Percentiles rank a stretch among this genome's conserved stretches.
phyloP scores from a whole-genome alignment of 2,797 vertebrate species.

The Bovichtus variegatus region DNA sequence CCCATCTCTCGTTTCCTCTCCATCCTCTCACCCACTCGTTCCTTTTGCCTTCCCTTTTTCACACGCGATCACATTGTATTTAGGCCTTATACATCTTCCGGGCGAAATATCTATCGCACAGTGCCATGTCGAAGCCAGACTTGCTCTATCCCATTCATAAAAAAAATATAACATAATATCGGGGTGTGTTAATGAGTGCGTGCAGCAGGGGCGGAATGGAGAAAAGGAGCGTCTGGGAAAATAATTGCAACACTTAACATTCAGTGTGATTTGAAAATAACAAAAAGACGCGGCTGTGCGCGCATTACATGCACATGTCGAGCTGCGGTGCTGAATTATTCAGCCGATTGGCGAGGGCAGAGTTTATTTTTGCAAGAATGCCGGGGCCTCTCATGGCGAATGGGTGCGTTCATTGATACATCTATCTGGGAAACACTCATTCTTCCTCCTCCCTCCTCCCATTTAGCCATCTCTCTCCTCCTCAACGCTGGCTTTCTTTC shows the following conservation, averaged over 20 bases:
- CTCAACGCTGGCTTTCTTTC: slow-evolving; percentile 51
- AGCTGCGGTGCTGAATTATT: slow-evolving; percentile 66
- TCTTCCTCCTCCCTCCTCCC: slow-evolving; percentile 73
- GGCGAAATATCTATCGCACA: slow-evolving; percentile 33
- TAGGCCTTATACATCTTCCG: slow-evolving; percentile 44
- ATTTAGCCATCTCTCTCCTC: slow-evolving; percentile 61
- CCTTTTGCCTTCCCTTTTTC: slow-evolving; percentile 45
- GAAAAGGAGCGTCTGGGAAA: slow-evolving; percentile 62
- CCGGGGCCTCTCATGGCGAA: slow-evolving; percentile 82
- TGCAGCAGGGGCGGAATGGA: slow-evolving; percentile 75
- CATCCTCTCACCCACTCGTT: slow-evolving; percentile 83
- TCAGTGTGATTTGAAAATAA: slow-evolving; percentile 21
- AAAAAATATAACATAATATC: slow-evolving; percentile 76
- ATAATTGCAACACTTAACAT: slow-evolving; percentile 56
- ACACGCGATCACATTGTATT: slow-evolving; percentile 64
- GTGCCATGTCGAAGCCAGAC: slow-evolving; percentile 72
- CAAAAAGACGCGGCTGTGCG: slow-evolving; percentile 23
- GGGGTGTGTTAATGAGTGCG: slow-evolving; percentile 78
- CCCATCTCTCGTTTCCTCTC: slow-evolving; percentile 78
- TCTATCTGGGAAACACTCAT: slow-evolving; percentile 83
- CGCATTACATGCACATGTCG: slow-evolving; percentile 58
- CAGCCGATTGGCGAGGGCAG: slow-evolving; percentile 64
- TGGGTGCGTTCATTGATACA: slow-evolving; percentile 88
- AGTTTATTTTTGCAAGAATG: slow-evolving; percentile 58
- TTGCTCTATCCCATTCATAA: slow-evolving; percentile 90